Conservation (phyloP, 2,888 invertebrate species). For the Aphrophora alni region DNA sequence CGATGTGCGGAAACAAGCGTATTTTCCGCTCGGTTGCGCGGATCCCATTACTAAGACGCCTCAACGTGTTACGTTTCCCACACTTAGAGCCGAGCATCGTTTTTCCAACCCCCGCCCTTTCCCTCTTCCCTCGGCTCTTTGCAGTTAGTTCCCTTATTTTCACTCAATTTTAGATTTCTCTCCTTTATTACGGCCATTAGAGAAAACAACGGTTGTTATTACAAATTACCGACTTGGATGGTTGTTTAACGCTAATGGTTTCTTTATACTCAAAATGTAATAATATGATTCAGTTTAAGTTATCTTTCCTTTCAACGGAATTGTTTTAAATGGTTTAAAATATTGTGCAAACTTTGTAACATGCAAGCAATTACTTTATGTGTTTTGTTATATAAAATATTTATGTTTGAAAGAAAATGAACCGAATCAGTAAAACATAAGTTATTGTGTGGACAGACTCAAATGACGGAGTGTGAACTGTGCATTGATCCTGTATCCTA, state of each 20-base stretch:
- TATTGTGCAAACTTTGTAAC: too few relatives aligned
- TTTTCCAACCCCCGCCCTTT: constrained; percentile 9
- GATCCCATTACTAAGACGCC: constrained; percentile 24
- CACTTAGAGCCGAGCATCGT: constrained; percentile 26
- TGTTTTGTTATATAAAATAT: too few relatives aligned
- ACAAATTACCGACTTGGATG: background rate
- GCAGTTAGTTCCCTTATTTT: constrained; percentile 17
- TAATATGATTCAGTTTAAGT: background rate
- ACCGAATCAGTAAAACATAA: too few relatives aligned
- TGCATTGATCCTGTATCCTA: too few relatives aligned
- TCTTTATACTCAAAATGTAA: background rate
- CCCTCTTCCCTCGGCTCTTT: background rate
- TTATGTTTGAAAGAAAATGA: too few relatives aligned
- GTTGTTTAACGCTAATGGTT: background rate
- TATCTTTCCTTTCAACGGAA: background rate
- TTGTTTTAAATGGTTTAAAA: too few relatives aligned
- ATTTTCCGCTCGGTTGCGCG: constrained; percentile 26
- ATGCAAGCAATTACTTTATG: too few relatives aligned
- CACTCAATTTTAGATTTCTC: constrained; percentile 35
- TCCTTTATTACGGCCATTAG: background rate
- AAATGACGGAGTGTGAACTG: too few relatives aligned
- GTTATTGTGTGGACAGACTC: too few relatives aligned
- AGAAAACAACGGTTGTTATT: background rate
- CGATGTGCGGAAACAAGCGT: constrained; percentile 17
- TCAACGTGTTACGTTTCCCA: constrained; percentile 24